Evolutionary conservation across 2,888 invertebrate species (phyloP).

Genomic region (Drosophila merina): DNA sequence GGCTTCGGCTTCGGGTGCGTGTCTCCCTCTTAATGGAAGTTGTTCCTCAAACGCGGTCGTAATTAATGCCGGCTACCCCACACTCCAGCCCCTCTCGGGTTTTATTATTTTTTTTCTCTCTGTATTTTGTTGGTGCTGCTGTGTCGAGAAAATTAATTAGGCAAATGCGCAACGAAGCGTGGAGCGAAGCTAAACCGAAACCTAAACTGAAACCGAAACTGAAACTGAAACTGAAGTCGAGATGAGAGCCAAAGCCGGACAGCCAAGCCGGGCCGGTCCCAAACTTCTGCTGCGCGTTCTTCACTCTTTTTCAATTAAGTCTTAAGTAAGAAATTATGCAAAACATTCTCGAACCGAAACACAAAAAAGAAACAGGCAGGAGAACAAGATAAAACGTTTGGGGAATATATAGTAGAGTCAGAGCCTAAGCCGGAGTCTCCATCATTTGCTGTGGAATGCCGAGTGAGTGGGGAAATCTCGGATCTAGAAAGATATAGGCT

Average conservation of each 20-base stretch:
- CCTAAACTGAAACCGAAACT: constrained; percentile 30
- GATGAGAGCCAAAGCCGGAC: constrained; percentile 47
- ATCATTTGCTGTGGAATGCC: constrained; percentile 50
- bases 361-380: constrained; percentile 11
- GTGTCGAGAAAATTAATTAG: constrained; percentile 81
- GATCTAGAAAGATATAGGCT: constrained; percentile 46
- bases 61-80: constrained; percentile 67
- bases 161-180: constrained; percentile 82
- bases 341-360: constrained; percentile 57
- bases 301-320: constrained; percentile 74
- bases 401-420: constrained; percentile 50
- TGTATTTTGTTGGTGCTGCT: constrained; percentile 41
- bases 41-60: constrained; percentile 76
- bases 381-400: constrained; percentile 42
- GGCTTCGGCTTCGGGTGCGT: constrained; percentile 40
- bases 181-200: constrained; percentile 51
- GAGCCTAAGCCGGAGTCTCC: constrained; percentile 8
- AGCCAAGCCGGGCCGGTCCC: constrained; percentile 34
- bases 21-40: constrained; percentile 71
- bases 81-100: not conserved
- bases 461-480: not conserved
- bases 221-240: constrained; percentile 37
- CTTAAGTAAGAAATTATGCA: constrained; percentile 82
- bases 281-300: constrained; percentile 17
- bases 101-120: constrained; percentile 10